A percentile compares a stretch with the other conserved stretches of the same genome.
These are phyloP conservation scores for Tursiops truncatus DNA, from an alignment of 2,113 vertebrate genomes.

Conservation along the genomic window DNA sequence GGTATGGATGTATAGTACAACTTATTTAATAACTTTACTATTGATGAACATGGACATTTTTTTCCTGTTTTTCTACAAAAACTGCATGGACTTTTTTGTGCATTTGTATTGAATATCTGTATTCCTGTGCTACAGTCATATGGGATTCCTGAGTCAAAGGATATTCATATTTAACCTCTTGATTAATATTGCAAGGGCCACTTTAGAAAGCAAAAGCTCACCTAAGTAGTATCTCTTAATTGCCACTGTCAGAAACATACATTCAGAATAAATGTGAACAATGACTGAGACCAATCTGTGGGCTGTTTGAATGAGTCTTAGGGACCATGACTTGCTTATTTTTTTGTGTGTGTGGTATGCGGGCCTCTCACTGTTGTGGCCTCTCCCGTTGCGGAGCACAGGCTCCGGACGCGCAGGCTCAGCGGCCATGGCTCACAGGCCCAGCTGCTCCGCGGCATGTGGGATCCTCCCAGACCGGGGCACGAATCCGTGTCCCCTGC, in stretches of 20 bases:
- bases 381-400: too few relatives aligned
- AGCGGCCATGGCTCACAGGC: too few relatives aligned
- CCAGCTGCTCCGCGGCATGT: too few relatives aligned
- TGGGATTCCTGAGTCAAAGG: constrained; percentile 13
- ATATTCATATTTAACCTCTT: not conserved
- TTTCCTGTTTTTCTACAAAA: constrained; percentile 30
- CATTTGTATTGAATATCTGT: not conserved
- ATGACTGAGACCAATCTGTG: not conserved
- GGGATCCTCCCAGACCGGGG: too few relatives aligned
- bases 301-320: not conserved
- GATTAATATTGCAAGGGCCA: not conserved
- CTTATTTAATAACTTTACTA: constrained; percentile 10
- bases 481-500: too few relatives aligned
- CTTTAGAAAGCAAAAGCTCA: not conserved
- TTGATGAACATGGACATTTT: not conserved
- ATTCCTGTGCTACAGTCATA: not conserved
- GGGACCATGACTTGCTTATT: fast-evolving
- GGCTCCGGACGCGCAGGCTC: too few relatives aligned
- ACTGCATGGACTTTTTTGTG: not conserved
- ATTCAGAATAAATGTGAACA: not conserved
- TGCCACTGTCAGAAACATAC: not conserved
- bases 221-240: not conserved
- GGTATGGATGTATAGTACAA: not conserved
- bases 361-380: too few relatives aligned
- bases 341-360: too few relatives aligned